Evolutionary conservation across 2,888 invertebrate species (phyloP).

Genomic region (Amphipoea oculea): DNA sequence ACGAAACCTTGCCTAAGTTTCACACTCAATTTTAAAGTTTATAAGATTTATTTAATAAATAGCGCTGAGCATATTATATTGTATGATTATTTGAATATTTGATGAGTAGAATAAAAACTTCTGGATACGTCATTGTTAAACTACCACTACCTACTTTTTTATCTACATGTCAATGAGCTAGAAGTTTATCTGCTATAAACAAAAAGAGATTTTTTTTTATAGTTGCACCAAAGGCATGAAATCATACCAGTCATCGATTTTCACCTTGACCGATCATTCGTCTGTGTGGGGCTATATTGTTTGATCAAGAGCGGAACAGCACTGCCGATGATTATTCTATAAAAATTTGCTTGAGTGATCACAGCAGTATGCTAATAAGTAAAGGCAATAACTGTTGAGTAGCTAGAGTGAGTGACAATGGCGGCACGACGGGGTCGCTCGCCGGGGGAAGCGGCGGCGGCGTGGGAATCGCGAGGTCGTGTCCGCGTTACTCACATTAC

Average conservation of each 20-base stretch:
- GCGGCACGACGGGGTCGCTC: constrained; percentile 58
- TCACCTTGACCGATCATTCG: constrained; percentile 83
- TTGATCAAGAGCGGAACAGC: constrained; percentile 78
- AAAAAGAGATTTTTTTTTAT: constrained; percentile 32
- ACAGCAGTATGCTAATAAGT: constrained; percentile 70
- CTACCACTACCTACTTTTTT: background rate
- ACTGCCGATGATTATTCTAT: constrained; percentile 69
- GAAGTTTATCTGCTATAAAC: constrained; percentile 1
- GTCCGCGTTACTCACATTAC: constrained; percentile 45
- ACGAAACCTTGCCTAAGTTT: constrained; percentile 81
- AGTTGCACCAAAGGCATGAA: constrained; percentile 75
- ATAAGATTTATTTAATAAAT: constrained; percentile 44
- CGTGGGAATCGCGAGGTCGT: constrained; percentile 77
- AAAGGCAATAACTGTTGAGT: constrained; percentile 53
- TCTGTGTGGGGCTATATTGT: constrained; percentile 77
- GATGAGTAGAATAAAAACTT: background rate
- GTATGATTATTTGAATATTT: background rate
- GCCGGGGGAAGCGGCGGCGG: constrained; percentile 64
- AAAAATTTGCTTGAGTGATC: constrained; percentile 74
- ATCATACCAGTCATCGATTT: constrained; percentile 83
- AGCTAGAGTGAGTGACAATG: constrained; percentile 53
- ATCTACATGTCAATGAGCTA: background rate
- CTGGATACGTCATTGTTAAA: background rate
- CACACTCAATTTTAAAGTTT: constrained; percentile 80
- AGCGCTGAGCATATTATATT: background rate